A percentile compares a stretch with the other conserved stretches of the same genome.
phyloP scores from a whole-genome alignment of 2,797 vertebrate species.

The Diplodus puntazzo region DNA sequence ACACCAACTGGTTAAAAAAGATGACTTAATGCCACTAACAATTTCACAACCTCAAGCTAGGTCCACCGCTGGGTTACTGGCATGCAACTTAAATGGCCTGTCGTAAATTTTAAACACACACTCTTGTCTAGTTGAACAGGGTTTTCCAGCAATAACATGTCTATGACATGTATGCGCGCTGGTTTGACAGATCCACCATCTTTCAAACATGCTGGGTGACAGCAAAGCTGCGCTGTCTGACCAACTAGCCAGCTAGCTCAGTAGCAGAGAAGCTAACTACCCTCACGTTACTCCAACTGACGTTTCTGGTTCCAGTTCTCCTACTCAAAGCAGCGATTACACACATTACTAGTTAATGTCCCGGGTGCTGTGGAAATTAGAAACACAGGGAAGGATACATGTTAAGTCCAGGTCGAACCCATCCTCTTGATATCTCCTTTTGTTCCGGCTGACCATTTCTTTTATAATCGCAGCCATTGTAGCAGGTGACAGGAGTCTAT shows the following conservation, averaged over 20 bases:
- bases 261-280: constrained; percentile 65
- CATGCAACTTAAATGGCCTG: neutral
- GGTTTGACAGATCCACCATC: constrained; percentile 84
- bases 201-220: constrained; percentile 82
- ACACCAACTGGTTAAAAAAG: neutral
- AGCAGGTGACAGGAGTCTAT: constrained; percentile 80
- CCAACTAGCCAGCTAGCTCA: constrained; percentile 65
- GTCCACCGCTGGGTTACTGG: constrained; percentile 2
- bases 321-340: constrained; percentile 30
- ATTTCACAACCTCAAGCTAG: constrained; percentile 30
- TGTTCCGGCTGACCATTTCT: constrained; percentile 99
- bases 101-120: constrained; percentile 1
- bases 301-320: constrained; percentile 37
- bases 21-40: constrained; percentile 11
- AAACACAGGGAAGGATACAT: constrained; percentile 90
- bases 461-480: constrained; percentile 99
- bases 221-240: constrained; percentile 69
- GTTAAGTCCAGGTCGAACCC: constrained; percentile 99
- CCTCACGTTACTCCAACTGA: constrained; percentile 54
- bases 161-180: constrained; percentile 67
- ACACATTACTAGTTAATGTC: constrained; percentile 2
- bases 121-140: neutral
- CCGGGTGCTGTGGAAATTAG: neutral
- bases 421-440: constrained; percentile 99
- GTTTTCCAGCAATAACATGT: constrained; percentile 33